Evolutionary conservation across 2,888 invertebrate species (phyloP).

Genomic region (Hemithea aestivaria): DNA sequence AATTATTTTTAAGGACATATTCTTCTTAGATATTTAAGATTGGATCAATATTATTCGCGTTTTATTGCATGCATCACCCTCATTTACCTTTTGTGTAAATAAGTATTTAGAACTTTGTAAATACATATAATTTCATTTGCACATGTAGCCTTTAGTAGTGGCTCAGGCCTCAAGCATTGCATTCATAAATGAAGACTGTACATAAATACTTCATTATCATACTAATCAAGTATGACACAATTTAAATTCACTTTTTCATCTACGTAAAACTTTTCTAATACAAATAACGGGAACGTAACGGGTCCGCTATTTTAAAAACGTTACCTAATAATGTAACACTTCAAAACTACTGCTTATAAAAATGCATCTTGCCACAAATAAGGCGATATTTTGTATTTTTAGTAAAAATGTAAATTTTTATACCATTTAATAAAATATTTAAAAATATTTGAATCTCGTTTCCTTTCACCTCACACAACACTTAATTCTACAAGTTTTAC

Average conservation of each 20-base stretch:
- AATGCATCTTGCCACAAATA: constrained; percentile 22
- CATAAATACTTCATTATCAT: too few relatives aligned
- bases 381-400: constrained; percentile 43
- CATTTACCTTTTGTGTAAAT: constrained; percentile 51
- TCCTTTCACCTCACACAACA: constrained; percentile 33
- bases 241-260: too few relatives aligned
- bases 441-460: constrained; percentile 44
- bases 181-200: too few relatives aligned
- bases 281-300: too few relatives aligned
- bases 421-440: constrained; percentile 71
- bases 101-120: constrained; percentile 30
- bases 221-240: too few relatives aligned
- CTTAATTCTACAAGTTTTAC: neutral
- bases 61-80: constrained; percentile 47
- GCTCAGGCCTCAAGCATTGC: neutral
- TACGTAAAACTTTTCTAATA: too few relatives aligned
- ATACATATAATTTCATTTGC: constrained; percentile 3
- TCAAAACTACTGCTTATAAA: constrained; percentile 14
- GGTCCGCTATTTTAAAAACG: too few relatives aligned
- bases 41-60: constrained; percentile 47
- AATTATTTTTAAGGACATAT: constrained; percentile 40
- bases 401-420: constrained; percentile 69
- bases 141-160: constrained; percentile 14
- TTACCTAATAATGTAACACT: too few relatives aligned
- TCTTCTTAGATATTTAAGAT: constrained; percentile 52